Evolutionary conservation across 2,797 vertebrate genomes (phyloP), one percentile per base, ranked within the genome.

Genomic region (Danio aesculapii): DNA sequence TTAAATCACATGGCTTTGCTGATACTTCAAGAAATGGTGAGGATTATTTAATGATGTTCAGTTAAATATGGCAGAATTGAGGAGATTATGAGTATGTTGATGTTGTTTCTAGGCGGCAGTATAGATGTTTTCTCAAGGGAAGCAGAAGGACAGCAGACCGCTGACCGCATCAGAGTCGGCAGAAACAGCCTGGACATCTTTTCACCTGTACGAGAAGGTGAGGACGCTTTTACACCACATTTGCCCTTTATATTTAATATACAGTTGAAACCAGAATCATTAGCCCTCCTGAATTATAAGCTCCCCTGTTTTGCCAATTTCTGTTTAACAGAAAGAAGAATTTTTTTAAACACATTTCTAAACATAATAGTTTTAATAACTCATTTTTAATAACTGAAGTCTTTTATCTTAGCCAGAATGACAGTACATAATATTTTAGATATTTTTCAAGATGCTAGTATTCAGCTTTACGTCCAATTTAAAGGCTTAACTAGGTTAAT

Each of bases 171-270:
- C 81, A 93, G 89, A 17, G 88, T 94, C 17, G 90, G 95, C 70
- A 93, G 94, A 75, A 96, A 89, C 92, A 99, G 98, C 87, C 92
- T 99, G 89, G 98, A 99, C 84, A 81, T 98, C 72, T 99, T 99
- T 91, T 99, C 98, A 87, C 98, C 98, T 0, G 86, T 89, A 9
- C 89, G 92, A 17, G 93, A 93, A 66, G 93, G 94, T 95, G 44
- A 87, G 90, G 64, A 10, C 66, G 50, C 50, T 53, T 58, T 39
- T n/a, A 13, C n/a, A 70, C 11, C 21, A 39, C n/a, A 10, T 13
- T 11, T 11, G 67, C 4, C 17, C 46, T 50, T 19, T 68, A 16
- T 17, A 19, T 16, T 46, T 8, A 66, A 11, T 46, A 44, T 11
- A n/a, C n/a, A n/a, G n/a, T n/a, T n/a, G n/a, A n/a, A n/a, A n/a